These are phyloP conservation scores for Pteropus rufus DNA, from an alignment of 2,797 vertebrate species.

Conservation along the genomic window DNA sequence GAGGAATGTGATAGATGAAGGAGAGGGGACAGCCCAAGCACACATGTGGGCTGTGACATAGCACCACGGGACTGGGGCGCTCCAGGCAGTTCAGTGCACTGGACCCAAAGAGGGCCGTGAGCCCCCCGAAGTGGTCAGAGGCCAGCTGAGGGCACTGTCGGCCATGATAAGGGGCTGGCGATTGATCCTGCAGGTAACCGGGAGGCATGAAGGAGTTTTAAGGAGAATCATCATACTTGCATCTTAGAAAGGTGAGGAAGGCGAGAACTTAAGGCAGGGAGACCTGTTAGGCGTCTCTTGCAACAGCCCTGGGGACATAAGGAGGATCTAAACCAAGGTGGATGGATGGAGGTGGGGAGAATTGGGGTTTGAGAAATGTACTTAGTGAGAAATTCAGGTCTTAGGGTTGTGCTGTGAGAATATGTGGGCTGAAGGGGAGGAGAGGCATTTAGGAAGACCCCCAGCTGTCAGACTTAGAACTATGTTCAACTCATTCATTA, in stretches of 20 bases:
- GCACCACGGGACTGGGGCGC: not conserved
- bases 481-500: not conserved
- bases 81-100: not conserved
- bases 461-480: not conserved
- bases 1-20: not conserved
- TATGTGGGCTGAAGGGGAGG: not conserved
- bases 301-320: not conserved
- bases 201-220: not conserved
- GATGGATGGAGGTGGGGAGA: not conserved
- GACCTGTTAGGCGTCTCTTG: not conserved
- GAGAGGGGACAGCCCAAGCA: not conserved
- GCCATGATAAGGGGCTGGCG: rapidly evolving
- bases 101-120: not conserved
- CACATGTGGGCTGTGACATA: not conserved
- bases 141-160: not conserved
- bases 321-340: not conserved
- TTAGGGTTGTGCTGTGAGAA: not conserved
- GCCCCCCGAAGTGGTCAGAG: not conserved
- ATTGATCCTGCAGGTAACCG: not conserved
- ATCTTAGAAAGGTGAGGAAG: not conserved
- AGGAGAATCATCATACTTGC: not conserved
- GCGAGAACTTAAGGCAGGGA: not conserved
- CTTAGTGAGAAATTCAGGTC: not conserved
- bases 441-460: not conserved
- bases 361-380: not conserved